A percentile compares a stretch with the other conserved stretches of the same genome.
Conservation (phyloP, 1,140 invertebrate genomes). For the Caenorhabditis remanei region DNA sequence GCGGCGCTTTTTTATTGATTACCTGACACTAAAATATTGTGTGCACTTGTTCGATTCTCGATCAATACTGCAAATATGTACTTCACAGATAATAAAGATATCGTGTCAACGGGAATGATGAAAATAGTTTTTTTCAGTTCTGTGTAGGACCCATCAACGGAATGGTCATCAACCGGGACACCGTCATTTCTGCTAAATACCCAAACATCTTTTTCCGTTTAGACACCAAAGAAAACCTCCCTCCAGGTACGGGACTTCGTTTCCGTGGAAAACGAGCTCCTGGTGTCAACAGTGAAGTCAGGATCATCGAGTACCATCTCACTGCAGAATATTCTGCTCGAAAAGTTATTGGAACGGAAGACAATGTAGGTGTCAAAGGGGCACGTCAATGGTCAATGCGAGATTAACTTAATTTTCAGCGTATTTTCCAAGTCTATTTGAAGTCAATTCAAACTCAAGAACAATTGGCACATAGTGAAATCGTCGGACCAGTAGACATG, state of each 20-base stretch:
- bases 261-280: neutral
- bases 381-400: no score
- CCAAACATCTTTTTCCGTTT: constrained; percentile 26
- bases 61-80: no score
- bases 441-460: neutral
- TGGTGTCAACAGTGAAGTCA: neutral
- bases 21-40: no score
- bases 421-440: neutral
- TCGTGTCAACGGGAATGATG: no score
- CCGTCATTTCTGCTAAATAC: neutral
- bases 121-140: neutral
- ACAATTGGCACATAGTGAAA: neutral
- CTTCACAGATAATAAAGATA: no score
- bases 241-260: neutral
- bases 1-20: no score
- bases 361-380: neutral
- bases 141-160: neutral
- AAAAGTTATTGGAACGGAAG: neutral
- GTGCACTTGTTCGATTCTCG: no score
- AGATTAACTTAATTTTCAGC: neutral
- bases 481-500: neutral
- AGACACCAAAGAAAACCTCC: neutral
- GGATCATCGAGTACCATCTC: neutral
- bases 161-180: constrained; percentile 6
- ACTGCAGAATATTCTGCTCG: neutral